Evolutionary conservation across 2,113 vertebrate genomes (phyloP).

Genomic region (Elaphurus davidianus): DNA sequence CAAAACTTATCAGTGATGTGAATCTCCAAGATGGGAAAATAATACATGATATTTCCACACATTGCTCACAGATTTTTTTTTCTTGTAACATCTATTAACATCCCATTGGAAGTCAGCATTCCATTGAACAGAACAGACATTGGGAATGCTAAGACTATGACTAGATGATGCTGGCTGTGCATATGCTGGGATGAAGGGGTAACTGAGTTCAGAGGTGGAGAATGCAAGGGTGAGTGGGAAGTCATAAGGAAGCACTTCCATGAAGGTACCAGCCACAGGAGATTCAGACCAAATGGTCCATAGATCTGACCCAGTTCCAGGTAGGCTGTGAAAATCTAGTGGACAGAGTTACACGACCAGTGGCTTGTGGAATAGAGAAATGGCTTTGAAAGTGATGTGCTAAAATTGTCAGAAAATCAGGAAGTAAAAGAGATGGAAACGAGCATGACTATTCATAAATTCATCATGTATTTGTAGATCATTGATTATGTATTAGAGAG

Average conservation of each 20-base stretch:
- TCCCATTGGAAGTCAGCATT: neutral
- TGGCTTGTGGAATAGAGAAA: neutral
- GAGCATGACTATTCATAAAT: neutral
- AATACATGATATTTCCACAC: neutral
- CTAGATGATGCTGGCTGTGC: neutral
- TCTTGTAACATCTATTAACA: neutral
- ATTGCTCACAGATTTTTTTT: neutral
- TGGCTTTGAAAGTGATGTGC: neutral
- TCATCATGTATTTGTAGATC: neutral
- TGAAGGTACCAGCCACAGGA: neutral
- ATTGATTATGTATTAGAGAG: neutral
- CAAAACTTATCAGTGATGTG: neutral
- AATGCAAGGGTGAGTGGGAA: neutral
- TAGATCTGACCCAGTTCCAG: neutral
- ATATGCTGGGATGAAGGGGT: neutral
- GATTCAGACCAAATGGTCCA: neutral
- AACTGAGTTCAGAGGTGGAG: neutral
- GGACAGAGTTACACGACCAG: neutral
- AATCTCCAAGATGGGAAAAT: neutral
- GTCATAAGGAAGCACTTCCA: neutral
- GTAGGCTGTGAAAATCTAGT: neutral
- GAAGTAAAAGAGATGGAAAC: neutral
- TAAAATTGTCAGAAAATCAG: constrained; percentile 21
- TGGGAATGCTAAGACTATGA: neutral
- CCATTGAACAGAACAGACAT: neutral